phyloP scores from a whole-genome alignment of 2,888 invertebrate species.

The Megalurothrips usitatus region DNA sequence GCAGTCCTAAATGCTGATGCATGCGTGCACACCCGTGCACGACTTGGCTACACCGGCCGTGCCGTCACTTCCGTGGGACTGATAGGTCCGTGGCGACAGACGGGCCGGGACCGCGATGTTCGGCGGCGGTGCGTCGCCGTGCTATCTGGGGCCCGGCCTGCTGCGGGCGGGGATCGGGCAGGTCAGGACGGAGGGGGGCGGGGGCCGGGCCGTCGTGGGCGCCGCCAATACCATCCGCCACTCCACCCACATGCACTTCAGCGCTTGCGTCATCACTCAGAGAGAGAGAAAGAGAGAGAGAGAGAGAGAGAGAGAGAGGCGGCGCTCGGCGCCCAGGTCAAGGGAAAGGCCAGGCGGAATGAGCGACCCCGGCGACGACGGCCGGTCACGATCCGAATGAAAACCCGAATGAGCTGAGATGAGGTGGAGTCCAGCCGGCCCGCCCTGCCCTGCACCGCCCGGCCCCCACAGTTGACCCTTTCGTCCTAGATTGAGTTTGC shows the following conservation, averaged over 20 bases:
- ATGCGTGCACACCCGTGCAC: too few species aligned
- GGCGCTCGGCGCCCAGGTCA: neutral
- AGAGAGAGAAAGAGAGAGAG: neutral
- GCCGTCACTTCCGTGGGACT: too few species aligned
- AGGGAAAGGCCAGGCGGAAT: slow-evolving; percentile 3
- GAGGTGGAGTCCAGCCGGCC: neutral
- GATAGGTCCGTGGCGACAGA: too few species aligned
- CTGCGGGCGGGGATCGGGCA: neutral
- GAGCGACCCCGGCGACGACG: neutral
- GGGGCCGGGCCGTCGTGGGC: neutral
- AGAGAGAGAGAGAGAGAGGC: neutral
- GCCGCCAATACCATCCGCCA: neutral
- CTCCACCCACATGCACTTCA: neutral
- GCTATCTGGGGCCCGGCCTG: too few species aligned
- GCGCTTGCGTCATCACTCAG: neutral
- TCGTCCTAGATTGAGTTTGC: too few species aligned
- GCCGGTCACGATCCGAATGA: slow-evolving; percentile 3
- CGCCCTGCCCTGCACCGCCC: neutral
- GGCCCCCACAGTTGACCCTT: too few species aligned
- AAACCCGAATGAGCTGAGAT: neutral
- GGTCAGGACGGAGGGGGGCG: neutral
- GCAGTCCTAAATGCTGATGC: too few species aligned
- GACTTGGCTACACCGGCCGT: too few species aligned
- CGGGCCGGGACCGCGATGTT: too few species aligned
- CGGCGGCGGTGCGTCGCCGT: too few species aligned